Base-by-base conservation (phyloP, 2,797 vertebrate species). In the Cygnus olor region DNA sequence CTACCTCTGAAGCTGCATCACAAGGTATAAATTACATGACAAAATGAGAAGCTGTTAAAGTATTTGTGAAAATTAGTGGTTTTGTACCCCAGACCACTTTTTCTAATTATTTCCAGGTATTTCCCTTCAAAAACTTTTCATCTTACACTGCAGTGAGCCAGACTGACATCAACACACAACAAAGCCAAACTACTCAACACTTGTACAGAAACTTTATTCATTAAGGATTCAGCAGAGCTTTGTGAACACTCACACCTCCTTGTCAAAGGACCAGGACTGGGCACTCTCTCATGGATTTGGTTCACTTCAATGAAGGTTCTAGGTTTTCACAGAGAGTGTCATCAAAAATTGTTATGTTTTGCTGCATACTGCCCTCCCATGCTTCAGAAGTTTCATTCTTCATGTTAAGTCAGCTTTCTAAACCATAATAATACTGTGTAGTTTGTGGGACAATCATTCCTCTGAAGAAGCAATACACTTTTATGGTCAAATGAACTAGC, bases 31-130 rank as follows among this genome's bases (percentile, higher is more conserved):
- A 73, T 69, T 74, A 58, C 69, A 90, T 16, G 64, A 85, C 32
- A 76, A 44, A 66, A 12, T 3, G 4, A 85, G n/a, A 63, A 80
- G n/a, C 40, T 42, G 15, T 30, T 63, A 20, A 93, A 36, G 28
- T 14, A 80, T 36, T 45, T 66, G 60, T 57, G 27, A 17, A 85
- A 93, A 94, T 76, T 10, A 76, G 36, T 10, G 69, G 8, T 3
- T 68, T 85, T 64, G 51, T 15, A 71, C 14, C 20, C 54, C n/a
- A 63, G 25, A 85, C 19, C 51, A 85, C 88, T 15, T 81, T 63
- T 66, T 42, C 14, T 49, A 79, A 94, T 83, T 88, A 57, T 65
- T 90, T 64, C 47, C 51, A 89, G 38, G 25, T 89, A 93, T 51
- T 85, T 83, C 32, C 54, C 60, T 27, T 66, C 36, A 86, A 82